A percentile compares a stretch with the other conserved stretches of the same genome.
phyloP scores from a whole-genome alignment of 1,140 invertebrate species.

The Medauroidea extradentata region DNA sequence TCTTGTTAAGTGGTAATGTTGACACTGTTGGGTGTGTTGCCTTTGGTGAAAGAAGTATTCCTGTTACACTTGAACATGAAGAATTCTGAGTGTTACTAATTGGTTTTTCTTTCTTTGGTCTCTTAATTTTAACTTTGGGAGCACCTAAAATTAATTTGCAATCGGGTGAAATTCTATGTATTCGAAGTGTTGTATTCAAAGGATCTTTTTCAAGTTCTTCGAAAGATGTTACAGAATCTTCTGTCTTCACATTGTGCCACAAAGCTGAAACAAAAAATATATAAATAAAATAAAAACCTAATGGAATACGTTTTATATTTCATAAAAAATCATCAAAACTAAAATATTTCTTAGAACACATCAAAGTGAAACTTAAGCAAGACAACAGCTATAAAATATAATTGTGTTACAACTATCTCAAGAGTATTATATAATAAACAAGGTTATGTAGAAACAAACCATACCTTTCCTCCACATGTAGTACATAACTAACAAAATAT shows the following conservation, averaged over 20 bases:
- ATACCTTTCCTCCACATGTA: no score
- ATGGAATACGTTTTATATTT: no score
- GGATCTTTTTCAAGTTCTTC: conserved; percentile 3
- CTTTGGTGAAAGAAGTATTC: conserved; percentile 29
- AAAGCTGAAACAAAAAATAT: conserved; percentile 4
- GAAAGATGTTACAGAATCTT: background rate
- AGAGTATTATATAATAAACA: no score
- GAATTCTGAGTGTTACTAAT: background rate
- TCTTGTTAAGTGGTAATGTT: no score
- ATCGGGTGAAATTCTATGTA: background rate
- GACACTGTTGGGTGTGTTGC: conserved; percentile 31
- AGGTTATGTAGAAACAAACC: no score
- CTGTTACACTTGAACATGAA: conserved; percentile 17
- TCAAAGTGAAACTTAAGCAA: no score
- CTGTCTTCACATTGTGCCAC: conserved; percentile 8
- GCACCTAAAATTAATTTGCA: background rate
- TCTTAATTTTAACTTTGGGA: conserved; percentile 6
- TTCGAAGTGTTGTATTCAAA: background rate
- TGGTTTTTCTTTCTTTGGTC: background rate
- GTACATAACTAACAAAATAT: no score
- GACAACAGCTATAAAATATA: no score
- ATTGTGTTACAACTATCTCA: no score
- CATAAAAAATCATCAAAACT: no score
- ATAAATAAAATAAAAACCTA: no score
- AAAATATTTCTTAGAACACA: no score